These are phyloP conservation scores for Oncorhynchus tshawytscha DNA, from an alignment of 2,113 vertebrate genomes.

Conservation along the genomic window DNA sequence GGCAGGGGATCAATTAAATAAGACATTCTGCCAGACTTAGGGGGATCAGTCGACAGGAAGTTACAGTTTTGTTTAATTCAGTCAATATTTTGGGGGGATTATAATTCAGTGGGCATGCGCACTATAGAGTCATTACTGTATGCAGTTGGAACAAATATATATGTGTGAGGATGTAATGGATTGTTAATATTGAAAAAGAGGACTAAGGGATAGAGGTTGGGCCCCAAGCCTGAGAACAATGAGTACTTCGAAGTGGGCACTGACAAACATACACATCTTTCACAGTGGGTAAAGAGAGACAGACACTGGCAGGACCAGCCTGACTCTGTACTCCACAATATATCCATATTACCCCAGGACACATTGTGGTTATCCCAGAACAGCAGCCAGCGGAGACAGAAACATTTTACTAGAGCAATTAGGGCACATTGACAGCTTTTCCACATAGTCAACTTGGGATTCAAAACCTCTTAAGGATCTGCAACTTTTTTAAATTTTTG, in stretches of 20 bases:
- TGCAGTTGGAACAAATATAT: neutral
- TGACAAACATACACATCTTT: neutral
- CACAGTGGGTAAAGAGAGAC: neutral
- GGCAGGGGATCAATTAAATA: neutral
- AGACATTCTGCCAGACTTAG: neutral
- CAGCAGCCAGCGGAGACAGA: no score
- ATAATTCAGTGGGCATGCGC: neutral
- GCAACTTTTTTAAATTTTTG: fast-evolving
- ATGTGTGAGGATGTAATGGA: neutral
- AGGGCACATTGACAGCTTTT: no score
- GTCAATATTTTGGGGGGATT: no score
- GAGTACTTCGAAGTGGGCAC: neutral
- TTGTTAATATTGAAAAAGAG: neutral
- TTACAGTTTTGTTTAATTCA: no score
- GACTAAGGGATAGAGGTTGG: neutral
- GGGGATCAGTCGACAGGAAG: neutral
- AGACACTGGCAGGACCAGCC: neutral
- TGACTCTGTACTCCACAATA: neutral
- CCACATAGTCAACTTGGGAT: no score
- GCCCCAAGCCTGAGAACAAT: neutral
- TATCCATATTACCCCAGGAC: no score
- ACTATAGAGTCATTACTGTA: neutral
- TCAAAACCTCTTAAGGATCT: no score
- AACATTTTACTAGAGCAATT: no score
- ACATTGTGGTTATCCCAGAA: no score